A percentile compares a stretch with the other conserved stretches of the same genome.
phyloP scores from a whole-genome alignment of 2,888 invertebrate species.

The Fragum sueziense region DNA sequence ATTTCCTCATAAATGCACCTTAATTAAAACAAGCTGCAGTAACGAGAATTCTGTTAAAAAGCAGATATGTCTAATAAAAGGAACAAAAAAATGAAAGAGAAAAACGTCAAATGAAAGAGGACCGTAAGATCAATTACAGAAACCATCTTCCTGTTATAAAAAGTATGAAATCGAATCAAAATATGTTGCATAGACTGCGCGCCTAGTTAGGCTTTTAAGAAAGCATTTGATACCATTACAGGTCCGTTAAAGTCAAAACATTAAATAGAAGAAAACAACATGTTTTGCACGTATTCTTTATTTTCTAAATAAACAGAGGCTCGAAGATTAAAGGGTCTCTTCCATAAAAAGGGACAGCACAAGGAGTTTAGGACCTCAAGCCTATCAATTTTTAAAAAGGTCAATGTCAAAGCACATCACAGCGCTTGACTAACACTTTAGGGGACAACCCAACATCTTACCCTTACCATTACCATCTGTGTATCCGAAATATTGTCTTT shows the following conservation, averaged over 20 bases:
- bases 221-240: background rate
- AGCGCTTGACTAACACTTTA: conserved; percentile 3
- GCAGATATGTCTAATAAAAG: too few species aligned
- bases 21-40: too few species aligned
- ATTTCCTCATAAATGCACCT: too few species aligned
- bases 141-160: too few species aligned
- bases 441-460: background rate
- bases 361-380: conserved; percentile 1
- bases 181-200: too few species aligned
- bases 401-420: conserved; percentile 13
- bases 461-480: background rate
- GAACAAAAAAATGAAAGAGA: too few species aligned
- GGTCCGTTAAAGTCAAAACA: conserved; percentile 2
- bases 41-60: too few species aligned
- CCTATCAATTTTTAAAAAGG: conserved; percentile 7
- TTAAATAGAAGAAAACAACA: background rate
- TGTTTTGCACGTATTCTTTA: conserved; percentile 10
- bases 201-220: too few species aligned
- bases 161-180: too few species aligned
- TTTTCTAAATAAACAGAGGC: conserved; percentile 14
- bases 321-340: conserved; percentile 7
- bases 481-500: too few species aligned
- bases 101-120: too few species aligned
- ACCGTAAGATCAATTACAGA: too few species aligned
- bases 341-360: background rate